These are phyloP conservation scores for Pipra filicauda DNA, from an alignment of 2,113 vertebrate genomes.

Conservation along the genomic window DNA sequence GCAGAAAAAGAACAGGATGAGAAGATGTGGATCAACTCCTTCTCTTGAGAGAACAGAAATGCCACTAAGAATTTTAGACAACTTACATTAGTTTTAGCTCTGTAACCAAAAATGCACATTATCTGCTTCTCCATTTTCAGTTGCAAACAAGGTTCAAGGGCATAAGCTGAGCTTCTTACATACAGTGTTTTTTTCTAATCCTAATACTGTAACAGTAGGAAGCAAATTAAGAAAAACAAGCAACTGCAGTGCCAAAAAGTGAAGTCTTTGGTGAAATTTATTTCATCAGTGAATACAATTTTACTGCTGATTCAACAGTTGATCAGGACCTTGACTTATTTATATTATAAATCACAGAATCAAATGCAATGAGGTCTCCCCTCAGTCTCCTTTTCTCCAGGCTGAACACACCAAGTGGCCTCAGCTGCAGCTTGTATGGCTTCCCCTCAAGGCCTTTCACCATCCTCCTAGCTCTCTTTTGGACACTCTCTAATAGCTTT, in stretches of 20 bases:
- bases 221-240: not conserved
- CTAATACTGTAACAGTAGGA: not conserved
- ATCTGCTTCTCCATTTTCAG: not conserved
- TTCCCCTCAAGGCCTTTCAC: not conserved
- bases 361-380: not conserved
- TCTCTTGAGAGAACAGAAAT: not conserved
- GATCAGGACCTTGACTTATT: not conserved
- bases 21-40: not conserved
- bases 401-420: not conserved
- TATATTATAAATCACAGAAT: not conserved
- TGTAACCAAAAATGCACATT: not conserved
- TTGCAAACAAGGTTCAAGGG: not conserved
- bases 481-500: not conserved
- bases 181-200: not conserved
- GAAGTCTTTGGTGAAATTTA: not conserved
- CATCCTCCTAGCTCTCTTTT: not conserved
- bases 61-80: not conserved
- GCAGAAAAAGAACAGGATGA: not conserved
- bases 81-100: not conserved
- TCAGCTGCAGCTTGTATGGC: not conserved
- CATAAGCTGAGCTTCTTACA: not conserved
- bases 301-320: not conserved
- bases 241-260: not conserved
- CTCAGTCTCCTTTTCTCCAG: not conserved
- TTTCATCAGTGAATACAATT: not conserved